Evolutionary conservation across 2,113 vertebrate genomes (phyloP).

Genomic region (Quiscalus mexicanus): DNA sequence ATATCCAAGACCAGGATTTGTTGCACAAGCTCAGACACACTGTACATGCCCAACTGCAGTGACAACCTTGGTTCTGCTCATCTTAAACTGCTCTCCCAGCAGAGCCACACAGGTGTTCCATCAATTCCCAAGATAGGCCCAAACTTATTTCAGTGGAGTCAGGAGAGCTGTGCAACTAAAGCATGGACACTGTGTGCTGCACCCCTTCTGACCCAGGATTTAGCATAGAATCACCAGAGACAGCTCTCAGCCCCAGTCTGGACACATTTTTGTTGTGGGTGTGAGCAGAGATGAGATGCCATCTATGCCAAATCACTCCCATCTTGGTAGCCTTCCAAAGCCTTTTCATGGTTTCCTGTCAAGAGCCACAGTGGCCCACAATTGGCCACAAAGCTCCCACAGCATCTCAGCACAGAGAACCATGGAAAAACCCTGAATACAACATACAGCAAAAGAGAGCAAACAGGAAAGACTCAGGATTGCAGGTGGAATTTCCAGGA

Average conservation of each 20-base stretch:
- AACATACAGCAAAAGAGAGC: neutral
- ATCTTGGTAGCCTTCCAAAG: slow-evolving; percentile 1
- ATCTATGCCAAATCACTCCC: neutral
- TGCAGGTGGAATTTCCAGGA: neutral
- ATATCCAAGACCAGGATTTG: slow-evolving; percentile 8
- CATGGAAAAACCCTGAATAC: neutral
- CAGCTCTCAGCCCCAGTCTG: neutral
- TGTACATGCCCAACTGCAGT: neutral
- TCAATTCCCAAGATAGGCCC: neutral
- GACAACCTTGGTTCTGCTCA: neutral
- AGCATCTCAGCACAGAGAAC: neutral
- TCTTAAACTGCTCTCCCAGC: neutral
- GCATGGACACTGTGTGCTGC: fast-evolving
- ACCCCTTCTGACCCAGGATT: neutral
- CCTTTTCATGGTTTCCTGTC: neutral
- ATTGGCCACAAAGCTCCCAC: neutral
- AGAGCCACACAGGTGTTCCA: neutral
- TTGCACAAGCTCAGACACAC: neutral
- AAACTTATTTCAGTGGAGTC: neutral
- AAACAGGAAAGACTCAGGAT: neutral
- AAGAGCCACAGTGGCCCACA: neutral
- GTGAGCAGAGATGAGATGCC: neutral
- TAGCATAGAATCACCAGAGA: neutral
- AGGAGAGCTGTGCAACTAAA: neutral
- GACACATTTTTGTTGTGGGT: neutral